Percentiles rank a stretch among this genome's conserved stretches.
Conservation (phyloP, 64 coral and sea anemone genomes). For the Porites lutea region DNA sequence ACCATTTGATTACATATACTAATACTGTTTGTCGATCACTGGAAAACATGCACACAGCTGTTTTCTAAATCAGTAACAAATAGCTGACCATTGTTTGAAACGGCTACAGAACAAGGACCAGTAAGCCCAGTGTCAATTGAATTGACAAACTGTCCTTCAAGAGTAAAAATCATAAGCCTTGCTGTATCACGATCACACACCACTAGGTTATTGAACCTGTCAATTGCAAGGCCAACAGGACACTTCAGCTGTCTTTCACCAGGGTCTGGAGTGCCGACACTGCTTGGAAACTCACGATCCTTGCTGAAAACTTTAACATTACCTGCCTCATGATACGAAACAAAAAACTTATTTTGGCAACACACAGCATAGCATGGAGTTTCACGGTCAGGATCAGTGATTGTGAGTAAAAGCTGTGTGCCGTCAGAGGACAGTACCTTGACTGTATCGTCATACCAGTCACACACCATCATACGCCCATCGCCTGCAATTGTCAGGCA, state of each 20-base stretch:
- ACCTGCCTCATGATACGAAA: not conserved
- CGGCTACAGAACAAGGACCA: constrained; percentile 6
- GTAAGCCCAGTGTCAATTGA: not conserved
- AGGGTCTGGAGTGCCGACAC: not conserved
- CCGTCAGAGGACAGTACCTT: not conserved
- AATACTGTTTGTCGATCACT: not conserved
- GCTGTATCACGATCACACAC: constrained; percentile 12
- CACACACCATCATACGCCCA: constrained; percentile 3
- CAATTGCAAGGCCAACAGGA: not conserved
- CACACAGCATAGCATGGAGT: not conserved
- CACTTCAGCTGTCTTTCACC: constrained; percentile 22
- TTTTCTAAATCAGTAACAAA: constrained; percentile 24
- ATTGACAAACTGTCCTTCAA: constrained; percentile 30
- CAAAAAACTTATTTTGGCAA: not conserved
- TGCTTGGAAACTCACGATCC: not conserved
- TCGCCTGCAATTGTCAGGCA: not conserved
- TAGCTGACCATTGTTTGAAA: constrained; percentile 1
- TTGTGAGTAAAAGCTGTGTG: not conserved
- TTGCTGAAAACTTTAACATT: not conserved
- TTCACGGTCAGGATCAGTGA: not conserved
- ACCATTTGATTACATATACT: no score
- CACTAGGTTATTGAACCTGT: no score
- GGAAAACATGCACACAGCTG: constrained; percentile 38
- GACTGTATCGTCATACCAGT: not conserved
- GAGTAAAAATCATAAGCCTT: constrained; percentile 10